Evolutionary conservation across 1,140 invertebrate genomes (phyloP), one percentile per base, ranked within the genome.

Genomic region (Lepidurus packardi): DNA sequence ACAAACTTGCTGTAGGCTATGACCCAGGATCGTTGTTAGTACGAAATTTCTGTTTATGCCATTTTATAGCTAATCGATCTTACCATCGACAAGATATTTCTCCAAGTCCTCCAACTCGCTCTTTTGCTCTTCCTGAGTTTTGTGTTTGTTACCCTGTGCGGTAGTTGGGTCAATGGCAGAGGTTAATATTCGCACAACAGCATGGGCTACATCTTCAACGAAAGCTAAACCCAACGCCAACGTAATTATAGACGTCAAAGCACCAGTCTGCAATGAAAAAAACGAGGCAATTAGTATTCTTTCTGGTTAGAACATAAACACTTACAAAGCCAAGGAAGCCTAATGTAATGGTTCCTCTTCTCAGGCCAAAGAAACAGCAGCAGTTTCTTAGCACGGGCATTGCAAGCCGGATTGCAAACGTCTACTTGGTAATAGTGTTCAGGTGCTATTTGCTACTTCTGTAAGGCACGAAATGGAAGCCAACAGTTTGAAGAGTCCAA

Each of bases 261-360:
- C 73, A 11, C 78, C 78, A n/a, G 78, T 78, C 78, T 78, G 73
- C 4, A 44, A 75, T n/a, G 53, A 16, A 25, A 43, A 8, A 43
- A 47, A 74, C 43, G 73, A 45, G 42, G 11, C 9, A 34, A 24
- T 73, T 41, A 43, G 41, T 78, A 42, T 43, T 43, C 44, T 34
- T 34, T 34, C 5, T 44, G 42, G 11, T 8, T 43, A 47, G 41
- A 74, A 21, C 21, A 77, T 65, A 41, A 9, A 45, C 21, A 78
- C 78, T 44, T 74, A 78, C 78, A 43, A 78, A 53, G 43, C 78
- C 78, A 44, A 78, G 21, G 43, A 78, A 73, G 24, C 78, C 78
- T 47, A 78, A 43, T n/a, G 78, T 78, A 43, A 78, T 47, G n/a
- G 78, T 78, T 25, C 78, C 78, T 45, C 78, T 73, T 44, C 73